phyloP scores from a whole-genome alignment of 2,113 vertebrate species.

The Helogale parvula region DNA sequence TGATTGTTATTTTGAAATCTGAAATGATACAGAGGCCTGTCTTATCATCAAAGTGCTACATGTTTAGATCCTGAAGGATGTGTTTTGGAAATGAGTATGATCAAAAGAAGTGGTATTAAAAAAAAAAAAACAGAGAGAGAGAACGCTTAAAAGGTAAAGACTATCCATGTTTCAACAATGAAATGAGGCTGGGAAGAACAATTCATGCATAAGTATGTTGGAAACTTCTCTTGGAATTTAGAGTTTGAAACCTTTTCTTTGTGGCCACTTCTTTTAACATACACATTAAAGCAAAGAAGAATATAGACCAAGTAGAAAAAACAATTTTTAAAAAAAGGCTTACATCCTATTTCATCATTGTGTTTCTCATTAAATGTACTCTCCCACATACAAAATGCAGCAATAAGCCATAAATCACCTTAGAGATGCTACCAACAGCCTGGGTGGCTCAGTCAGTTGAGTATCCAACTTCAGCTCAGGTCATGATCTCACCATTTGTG shows the following conservation, averaged over 20 bases:
- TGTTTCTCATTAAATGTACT: not conserved
- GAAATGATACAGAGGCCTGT: not conserved
- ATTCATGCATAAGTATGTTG: not conserved
- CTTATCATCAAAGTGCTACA: not conserved
- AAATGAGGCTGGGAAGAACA: not conserved
- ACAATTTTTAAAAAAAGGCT: not conserved
- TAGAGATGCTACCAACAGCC: not conserved
- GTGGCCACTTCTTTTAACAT: not conserved
- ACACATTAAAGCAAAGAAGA: not conserved
- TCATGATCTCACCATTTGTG: too few relatives aligned
- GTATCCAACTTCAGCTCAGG: too few relatives aligned
- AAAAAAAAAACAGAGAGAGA: not conserved
- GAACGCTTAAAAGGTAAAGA: not conserved
- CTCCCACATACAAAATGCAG: not conserved
- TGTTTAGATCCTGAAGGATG: not conserved
- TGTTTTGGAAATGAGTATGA: not conserved
- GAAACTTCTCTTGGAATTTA: slow-evolving; percentile 34
- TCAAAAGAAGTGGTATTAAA: not conserved
- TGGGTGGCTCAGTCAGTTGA: too few relatives aligned
- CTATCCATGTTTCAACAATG: not conserved
- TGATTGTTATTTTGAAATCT: not conserved
- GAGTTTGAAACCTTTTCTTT: not conserved
- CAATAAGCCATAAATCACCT: not conserved
- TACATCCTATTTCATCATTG: not conserved
- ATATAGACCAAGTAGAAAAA: not conserved